Percentiles rank a stretch among this genome's conserved stretches.
These are phyloP conservation scores for Stenodera caucasica DNA, from an alignment of 2,888 invertebrate genomes.

Conservation along the genomic window DNA sequence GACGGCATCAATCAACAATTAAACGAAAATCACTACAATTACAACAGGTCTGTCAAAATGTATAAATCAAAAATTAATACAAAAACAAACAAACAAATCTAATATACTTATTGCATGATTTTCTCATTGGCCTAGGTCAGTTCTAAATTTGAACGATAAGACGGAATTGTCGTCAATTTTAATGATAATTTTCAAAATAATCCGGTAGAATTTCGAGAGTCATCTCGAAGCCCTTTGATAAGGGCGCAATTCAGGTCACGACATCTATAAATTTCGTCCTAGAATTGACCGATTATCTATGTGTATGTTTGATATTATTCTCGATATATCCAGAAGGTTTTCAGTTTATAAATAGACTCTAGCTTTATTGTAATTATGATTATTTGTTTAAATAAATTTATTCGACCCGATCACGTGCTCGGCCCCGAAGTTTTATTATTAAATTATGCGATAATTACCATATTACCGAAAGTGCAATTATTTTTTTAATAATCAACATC, in stretches of 20 bases:
- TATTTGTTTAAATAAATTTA: neutral
- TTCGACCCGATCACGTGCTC: neutral
- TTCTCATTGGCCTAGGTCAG: constrained; percentile 16
- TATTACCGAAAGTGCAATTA: no score
- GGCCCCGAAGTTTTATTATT: neutral
- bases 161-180: neutral
- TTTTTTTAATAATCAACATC: no score
- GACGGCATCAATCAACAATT: constrained; percentile 11
- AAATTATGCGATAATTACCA: no score
- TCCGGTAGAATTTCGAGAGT: no score
- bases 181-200: no score
- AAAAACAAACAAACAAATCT: neutral
- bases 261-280: neutral
- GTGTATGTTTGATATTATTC: neutral
- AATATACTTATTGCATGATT: neutral
- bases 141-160: neutral
- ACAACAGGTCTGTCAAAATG: constrained; percentile 13
- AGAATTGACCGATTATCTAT: no score
- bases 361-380: neutral
- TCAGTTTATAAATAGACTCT: neutral
- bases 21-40: constrained; percentile 7
- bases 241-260: neutral
- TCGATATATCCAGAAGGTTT: neutral
- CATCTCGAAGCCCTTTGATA: no score
- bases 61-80: no score